phyloP scores from a whole-genome alignment of 2,888 invertebrate genomes.

The Chalcosyrphus nemorum region DNA sequence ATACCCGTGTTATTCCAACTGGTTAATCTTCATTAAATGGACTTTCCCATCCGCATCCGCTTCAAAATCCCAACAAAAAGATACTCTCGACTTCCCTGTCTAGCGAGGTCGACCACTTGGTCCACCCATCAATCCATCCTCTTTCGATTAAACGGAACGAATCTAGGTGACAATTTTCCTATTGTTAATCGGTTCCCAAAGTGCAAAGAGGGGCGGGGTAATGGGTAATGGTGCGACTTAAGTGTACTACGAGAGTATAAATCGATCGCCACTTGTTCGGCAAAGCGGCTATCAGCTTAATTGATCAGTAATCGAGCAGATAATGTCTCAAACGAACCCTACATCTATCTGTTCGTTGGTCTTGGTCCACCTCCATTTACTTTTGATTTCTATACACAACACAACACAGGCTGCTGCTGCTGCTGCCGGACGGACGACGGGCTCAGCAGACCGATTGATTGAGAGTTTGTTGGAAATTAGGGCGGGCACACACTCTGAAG shows the following conservation, averaged over 20 bases:
- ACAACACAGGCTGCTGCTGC: too few species aligned
- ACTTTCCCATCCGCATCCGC: slow-evolving; percentile 7
- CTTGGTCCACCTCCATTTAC: slow-evolving; percentile 59
- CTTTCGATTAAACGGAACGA: slow-evolving; percentile 45
- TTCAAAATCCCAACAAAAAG: neutral
- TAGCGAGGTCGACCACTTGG: slow-evolving; percentile 47
- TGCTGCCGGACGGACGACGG: neutral
- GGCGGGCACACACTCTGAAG: slow-evolving; percentile 58
- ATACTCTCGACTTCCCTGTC: neutral
- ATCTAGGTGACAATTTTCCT: slow-evolving; percentile 60
- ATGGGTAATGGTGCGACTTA: slow-evolving; percentile 42
- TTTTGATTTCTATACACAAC: slow-evolving; percentile 56
- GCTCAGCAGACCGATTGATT: slow-evolving; percentile 5
- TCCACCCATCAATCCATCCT: slow-evolving; percentile 49
- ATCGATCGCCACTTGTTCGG: slow-evolving; percentile 67
- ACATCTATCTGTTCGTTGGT: slow-evolving; percentile 27
- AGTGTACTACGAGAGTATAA: slow-evolving; percentile 36
- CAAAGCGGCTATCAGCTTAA: slow-evolving; percentile 60
- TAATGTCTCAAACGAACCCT: slow-evolving; percentile 47
- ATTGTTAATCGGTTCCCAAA: slow-evolving; percentile 39
- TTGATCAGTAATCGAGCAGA: slow-evolving; percentile 68
- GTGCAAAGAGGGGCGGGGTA: slow-evolving; percentile 11
- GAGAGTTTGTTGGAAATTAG: slow-evolving; percentile 53
- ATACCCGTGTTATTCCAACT: neutral
- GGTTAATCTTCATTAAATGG: neutral